Conservation (phyloP, 2,113 vertebrate species). For the Hippocampus comes region DNA sequence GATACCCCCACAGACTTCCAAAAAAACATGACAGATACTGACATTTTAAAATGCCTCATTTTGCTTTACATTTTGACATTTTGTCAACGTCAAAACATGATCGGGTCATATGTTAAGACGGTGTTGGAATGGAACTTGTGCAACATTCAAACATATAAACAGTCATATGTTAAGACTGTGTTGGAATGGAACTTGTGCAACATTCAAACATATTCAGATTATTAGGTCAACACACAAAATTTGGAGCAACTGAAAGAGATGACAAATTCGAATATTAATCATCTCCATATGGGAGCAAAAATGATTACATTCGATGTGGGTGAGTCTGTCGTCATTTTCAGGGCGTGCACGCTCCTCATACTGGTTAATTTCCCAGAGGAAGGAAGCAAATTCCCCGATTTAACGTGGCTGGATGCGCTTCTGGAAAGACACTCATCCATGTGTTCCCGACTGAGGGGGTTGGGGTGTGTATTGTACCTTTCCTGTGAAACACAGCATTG, state of each 20-base stretch:
- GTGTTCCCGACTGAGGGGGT: slow-evolving; percentile 16
- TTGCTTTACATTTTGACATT: too few relatives aligned
- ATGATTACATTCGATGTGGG: slow-evolving; percentile 11
- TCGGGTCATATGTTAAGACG: too few relatives aligned
- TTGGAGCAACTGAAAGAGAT: slow-evolving; percentile 7
- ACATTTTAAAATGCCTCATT: too few relatives aligned
- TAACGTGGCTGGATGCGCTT: slow-evolving; percentile 17
- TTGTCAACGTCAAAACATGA: too few relatives aligned
- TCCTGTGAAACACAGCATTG: slow-evolving; percentile 98
- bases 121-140: neutral
- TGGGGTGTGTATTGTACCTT: slow-evolving; percentile 75
- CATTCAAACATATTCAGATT: neutral
- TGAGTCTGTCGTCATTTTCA: neutral
- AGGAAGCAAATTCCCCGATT: slow-evolving; percentile 23
- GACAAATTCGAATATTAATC: slow-evolving; percentile 6
- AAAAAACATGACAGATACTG: too few relatives aligned
- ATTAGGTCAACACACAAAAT: neutral
- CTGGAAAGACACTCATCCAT: slow-evolving; percentile 9
- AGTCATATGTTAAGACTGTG: too few relatives aligned
- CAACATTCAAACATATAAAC: neutral
- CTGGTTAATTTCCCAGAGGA: slow-evolving; percentile 20
- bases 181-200: neutral
- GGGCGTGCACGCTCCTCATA: neutral
- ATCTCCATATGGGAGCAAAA: neutral
- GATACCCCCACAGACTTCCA: too few relatives aligned